Conservation (phyloP, 2,888 invertebrate genomes). For the Melanostoma scalare region DNA sequence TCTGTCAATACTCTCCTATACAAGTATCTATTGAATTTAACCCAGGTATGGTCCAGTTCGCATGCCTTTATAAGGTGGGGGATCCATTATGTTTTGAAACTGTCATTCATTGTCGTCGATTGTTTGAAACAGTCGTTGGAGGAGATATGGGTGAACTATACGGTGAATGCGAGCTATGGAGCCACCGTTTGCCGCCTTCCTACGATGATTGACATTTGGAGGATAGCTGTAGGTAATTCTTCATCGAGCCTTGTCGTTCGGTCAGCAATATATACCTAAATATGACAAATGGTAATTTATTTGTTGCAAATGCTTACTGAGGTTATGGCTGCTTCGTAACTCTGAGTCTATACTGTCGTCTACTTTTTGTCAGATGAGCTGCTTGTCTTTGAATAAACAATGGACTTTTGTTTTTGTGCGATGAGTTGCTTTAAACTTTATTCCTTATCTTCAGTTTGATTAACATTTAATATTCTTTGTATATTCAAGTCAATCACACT, state of each 20-base stretch:
- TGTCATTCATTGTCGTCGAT: slow-evolving; percentile 68
- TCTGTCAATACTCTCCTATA: slow-evolving; percentile 23
- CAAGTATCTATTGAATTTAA: slow-evolving; percentile 47
- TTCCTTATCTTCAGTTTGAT: no score
- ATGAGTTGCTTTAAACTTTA: no score
- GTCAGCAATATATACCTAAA: slow-evolving; percentile 61
- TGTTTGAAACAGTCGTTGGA: slow-evolving; percentile 52
- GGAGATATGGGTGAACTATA: slow-evolving; percentile 54
- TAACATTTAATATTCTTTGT: no score
- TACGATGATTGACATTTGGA: slow-evolving; percentile 67
- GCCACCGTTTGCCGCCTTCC: slow-evolving; percentile 50
- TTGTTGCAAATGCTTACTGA: slow-evolving; percentile 53
- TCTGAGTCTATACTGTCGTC: no score
- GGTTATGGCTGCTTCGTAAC: not conserved
- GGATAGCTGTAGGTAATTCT: slow-evolving; percentile 52
- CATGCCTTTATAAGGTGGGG: slow-evolving; percentile 71
- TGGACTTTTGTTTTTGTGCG: no score
- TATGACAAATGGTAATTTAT: slow-evolving; percentile 72
- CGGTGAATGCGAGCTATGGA: not conserved
- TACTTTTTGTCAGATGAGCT: no score
- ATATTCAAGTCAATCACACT: no score
- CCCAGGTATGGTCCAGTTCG: slow-evolving; percentile 71
- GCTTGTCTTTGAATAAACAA: no score
- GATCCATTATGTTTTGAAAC: slow-evolving; percentile 72
- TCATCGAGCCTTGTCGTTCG: slow-evolving; percentile 51